Evolutionary conservation across 2,888 invertebrate genomes (phyloP).

Genomic region (Bellardia pandia): DNA sequence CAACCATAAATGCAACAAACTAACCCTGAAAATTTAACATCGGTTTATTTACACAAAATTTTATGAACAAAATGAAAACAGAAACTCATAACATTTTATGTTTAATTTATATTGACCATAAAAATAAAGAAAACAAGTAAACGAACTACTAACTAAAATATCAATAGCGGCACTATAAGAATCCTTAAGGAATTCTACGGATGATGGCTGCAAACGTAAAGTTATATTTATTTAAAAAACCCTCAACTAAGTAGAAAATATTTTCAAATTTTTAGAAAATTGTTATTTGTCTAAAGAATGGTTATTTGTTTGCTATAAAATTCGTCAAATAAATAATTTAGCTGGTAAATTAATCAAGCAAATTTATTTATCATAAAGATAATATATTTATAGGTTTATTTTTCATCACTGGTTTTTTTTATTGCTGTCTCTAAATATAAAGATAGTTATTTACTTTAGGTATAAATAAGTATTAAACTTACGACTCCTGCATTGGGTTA

Average conservation of each 20-base stretch:
- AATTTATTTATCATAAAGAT: background rate
- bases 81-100: slow-evolving; percentile 56
- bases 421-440: slow-evolving; percentile 14
- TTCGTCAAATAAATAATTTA: background rate
- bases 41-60: slow-evolving; percentile 35
- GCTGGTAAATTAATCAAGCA: background rate
- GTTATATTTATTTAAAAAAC: slow-evolving; percentile 31
- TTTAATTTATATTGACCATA: slow-evolving; percentile 65
- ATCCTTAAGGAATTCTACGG: slow-evolving; percentile 26
- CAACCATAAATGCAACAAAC: slow-evolving; percentile 66
- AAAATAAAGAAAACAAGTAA: slow-evolving; percentile 40
- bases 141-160: background rate
- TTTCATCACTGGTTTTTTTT: background rate
- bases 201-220: slow-evolving; percentile 14
- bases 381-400: background rate
- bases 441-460: slow-evolving; percentile 45
- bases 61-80: slow-evolving; percentile 38
- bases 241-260: slow-evolving; percentile 9
- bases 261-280: slow-evolving; percentile 8
- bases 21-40: slow-evolving; percentile 55
- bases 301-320: background rate
- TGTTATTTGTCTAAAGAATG: background rate
- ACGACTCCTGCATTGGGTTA: background rate
- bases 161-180: background rate
- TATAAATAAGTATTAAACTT: background rate